Conservation (phyloP, 2,113 vertebrate genomes). For the Coreoperca whiteheadi region DNA sequence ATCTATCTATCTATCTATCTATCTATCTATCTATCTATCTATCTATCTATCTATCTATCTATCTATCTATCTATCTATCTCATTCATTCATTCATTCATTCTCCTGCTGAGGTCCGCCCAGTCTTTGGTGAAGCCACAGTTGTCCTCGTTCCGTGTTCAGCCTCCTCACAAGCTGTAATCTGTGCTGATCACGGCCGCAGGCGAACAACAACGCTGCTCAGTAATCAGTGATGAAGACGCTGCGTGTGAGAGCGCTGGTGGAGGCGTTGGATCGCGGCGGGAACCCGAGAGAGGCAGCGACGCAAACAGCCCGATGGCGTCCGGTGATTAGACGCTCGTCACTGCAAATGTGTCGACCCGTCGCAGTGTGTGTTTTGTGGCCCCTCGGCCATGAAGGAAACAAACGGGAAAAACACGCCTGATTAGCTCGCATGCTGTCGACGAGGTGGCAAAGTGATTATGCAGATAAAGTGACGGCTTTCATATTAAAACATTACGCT, state of each 20-base stretch:
- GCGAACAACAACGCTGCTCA: background rate
- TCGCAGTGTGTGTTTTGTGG: background rate
- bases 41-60: too few relatives aligned
- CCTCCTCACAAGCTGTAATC: background rate
- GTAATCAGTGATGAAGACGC: constrained; percentile 18
- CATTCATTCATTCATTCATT: too few relatives aligned
- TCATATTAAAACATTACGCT: background rate
- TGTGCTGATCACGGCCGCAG: background rate
- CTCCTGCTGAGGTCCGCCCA: background rate
- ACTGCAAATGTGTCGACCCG: constrained; percentile 7
- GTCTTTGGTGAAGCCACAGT: background rate
- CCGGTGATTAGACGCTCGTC: background rate
- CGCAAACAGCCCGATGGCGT: background rate
- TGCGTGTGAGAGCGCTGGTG: background rate
- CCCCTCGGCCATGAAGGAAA: background rate
- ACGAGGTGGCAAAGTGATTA: background rate
- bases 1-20: too few relatives aligned
- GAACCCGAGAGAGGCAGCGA: background rate
- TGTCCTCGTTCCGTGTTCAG: background rate
- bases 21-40: too few relatives aligned
- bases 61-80: too few relatives aligned
- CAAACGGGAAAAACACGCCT: background rate
- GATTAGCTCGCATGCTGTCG: constrained; percentile 1
- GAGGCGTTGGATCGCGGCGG: constrained; percentile 8
- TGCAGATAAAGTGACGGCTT: background rate